Evolutionary conservation across 2,888 invertebrate genomes (phyloP), one percentile per base, ranked within the genome.

Genomic region (Alsophila aescularia): DNA sequence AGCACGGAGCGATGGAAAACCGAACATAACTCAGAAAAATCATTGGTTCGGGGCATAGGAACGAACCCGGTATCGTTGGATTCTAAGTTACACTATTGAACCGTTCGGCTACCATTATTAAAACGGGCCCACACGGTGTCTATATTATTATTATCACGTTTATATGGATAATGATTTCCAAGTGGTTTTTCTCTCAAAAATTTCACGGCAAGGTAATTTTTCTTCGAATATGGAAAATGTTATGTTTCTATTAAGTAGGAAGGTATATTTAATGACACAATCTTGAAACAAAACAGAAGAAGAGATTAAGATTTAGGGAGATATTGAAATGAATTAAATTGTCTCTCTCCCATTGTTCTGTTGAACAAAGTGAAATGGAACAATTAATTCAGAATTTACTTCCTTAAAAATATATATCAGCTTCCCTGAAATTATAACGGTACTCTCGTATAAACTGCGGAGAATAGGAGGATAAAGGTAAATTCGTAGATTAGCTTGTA

Each of bases 281-380:
- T 47, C 52, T 56, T 42, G 47, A 36, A 57, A 57, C 31, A 57
- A 48, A 50, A 56, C 50, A 56, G 45, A 55, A 43, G 36, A 36
- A 32, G 14, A 55, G 55, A 55, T 55, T 50, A 55, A 50, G 55
- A 55, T 55, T 55, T 45, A 50, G 40, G 45, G 34, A 55, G 50
- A 50, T 47, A 47, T 56, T 45, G 41, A 41, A 45, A 51, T 50
- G 45, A 41, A 56, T 56, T 55, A 55, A 44, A 50, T 47, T 36
- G 55, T 55, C 55, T 40, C 40, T 47, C 40, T 51, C 35, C 50
- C 45, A 56, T 51, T 56, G 51, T 51, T 44, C 48, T 36, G 52
- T 52, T 48, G 52, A 43, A 57, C 52, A 57, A 57, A 57, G 49
- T 57, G 57, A 57, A 57, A 57, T 44, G 49, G 48, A 44, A 49